Evolutionary conservation across 1,140 invertebrate genomes (phyloP).

Genomic region (Papilio dardanus): DNA sequence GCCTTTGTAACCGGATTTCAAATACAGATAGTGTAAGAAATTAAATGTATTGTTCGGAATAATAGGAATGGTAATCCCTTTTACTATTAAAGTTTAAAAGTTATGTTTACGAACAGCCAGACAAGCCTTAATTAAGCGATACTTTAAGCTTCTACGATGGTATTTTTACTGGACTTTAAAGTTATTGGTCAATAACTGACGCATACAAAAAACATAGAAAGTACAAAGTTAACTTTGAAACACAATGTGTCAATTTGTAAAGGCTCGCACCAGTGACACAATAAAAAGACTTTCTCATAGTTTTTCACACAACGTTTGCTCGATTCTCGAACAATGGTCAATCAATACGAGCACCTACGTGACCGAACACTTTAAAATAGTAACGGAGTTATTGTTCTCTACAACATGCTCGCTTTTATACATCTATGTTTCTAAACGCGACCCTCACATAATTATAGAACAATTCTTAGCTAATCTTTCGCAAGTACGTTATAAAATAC

Average conservation of each 20-base stretch:
- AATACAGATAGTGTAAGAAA: constrained; percentile 2
- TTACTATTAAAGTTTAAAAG: not conserved
- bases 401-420: not conserved
- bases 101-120: not conserved
- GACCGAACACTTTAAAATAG: constrained; percentile 42
- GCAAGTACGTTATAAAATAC: constrained; percentile 1
- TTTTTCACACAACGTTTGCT: constrained; percentile 30
- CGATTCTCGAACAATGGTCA: constrained; percentile 32
- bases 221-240: not conserved
- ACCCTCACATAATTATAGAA: not conserved
- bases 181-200: too few relatives aligned
- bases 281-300: constrained; percentile 36
- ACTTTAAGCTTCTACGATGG: too few relatives aligned
- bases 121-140: too few relatives aligned
- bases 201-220: not conserved
- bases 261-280: constrained; percentile 6
- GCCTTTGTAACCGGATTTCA: constrained; percentile 1
- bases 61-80: not conserved
- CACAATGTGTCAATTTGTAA: constrained; percentile 21
- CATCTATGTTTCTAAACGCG: not conserved
- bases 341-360: constrained; percentile 38
- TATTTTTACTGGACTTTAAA: too few relatives aligned
- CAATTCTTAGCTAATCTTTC: not conserved
- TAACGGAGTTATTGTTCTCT: constrained; percentile 41
- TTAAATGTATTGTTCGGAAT: not conserved